Base-by-base conservation (phyloP, 2,797 vertebrate genomes). In the Luscinia luscinia region DNA sequence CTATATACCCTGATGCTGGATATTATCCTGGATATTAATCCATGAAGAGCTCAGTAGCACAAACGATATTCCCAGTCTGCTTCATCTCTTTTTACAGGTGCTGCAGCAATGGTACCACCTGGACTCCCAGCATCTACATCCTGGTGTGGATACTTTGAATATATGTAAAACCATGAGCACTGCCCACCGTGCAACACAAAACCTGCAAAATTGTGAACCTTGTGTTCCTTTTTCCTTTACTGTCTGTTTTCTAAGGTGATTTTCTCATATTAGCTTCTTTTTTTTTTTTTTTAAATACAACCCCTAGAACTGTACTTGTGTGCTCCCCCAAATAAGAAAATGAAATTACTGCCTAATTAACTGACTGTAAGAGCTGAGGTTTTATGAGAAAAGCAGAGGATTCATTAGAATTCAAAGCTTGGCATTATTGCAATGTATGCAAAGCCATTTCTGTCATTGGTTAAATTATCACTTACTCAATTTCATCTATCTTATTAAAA, bases 401-500 rank as follows among this genome's bases (percentile, higher is more conserved):
- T 51, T 93, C 2, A 6, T 78, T 86, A 93, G 55, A 80, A 91
- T 92, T 82, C 79, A 77, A 84, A 85, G 21, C 73, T 59, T 78
- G 79, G 43, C 69, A 41, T 92, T 83, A 43, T 48, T 66, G 43
- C 82, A 75, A 72, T 77, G 78, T 79, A 87, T 61, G 61, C 74
- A 89, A 81, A 94, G 74, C 28, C 55, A 41, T 91, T 91, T 92
- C 91, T 94, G 83, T 81, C 61, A 45, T 96, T 91, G 77, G 85
- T 91, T 94, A 94, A 94, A 94, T 94, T 92, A 91, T 91, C 83
- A 88, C 58, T 95, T 96, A 88, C 72, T 85, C 76, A 74, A 67
- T 86, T 95, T 70, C 57, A 58, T 93, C 77, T 69, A 52, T 91
- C 86, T 87, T 95, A 90, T 94, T 95, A 94, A 96, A 91, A 89